phyloP scores from a whole-genome alignment of 2,888 invertebrate genomes.

The Tribolium freemani region DNA sequence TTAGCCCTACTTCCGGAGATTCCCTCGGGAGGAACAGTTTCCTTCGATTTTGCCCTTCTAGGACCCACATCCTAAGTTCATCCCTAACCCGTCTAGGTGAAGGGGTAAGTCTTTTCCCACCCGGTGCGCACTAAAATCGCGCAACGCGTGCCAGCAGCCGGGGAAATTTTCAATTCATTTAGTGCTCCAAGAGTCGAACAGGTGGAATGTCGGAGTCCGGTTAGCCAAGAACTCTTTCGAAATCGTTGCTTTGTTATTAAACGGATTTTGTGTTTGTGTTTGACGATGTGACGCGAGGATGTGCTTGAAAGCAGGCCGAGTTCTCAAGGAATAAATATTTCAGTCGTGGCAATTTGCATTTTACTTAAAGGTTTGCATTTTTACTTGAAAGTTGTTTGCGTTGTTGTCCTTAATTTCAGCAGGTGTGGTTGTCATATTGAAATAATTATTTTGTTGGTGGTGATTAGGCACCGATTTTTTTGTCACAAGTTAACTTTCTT shows the following conservation, averaged over 20 bases:
- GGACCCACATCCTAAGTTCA: too few species aligned
- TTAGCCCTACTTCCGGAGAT: too few species aligned
- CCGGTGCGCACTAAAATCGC: slow-evolving; percentile 30
- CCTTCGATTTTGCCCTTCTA: too few species aligned
- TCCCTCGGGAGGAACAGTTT: too few species aligned
- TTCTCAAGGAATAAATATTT: not conserved
- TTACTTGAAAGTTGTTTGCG: slow-evolving; percentile 31
- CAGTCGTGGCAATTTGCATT: slow-evolving; percentile 3
- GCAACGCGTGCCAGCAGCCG: slow-evolving; percentile 38
- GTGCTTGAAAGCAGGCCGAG: not conserved
- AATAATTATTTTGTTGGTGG: not conserved
- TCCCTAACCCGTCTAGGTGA: not conserved
- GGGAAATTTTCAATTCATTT: slow-evolving; percentile 39
- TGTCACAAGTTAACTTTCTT: slow-evolving; percentile 12
- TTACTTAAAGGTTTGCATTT: slow-evolving; percentile 28
- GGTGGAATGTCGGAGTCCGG: slow-evolving; percentile 22
- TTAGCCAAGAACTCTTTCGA: slow-evolving; percentile 8
- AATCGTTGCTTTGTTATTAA: not conserved
- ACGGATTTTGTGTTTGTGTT: not conserved
- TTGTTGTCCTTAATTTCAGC: slow-evolving; percentile 33
- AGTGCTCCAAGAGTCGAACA: slow-evolving; percentile 28
- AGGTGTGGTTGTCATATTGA: slow-evolving; percentile 13
- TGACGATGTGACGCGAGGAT: slow-evolving; percentile 21
- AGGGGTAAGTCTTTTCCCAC: not conserved
- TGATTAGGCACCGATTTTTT: not conserved